Evolutionary conservation across 2,888 invertebrate species (phyloP).

Genomic region (Hipparchia semele): DNA sequence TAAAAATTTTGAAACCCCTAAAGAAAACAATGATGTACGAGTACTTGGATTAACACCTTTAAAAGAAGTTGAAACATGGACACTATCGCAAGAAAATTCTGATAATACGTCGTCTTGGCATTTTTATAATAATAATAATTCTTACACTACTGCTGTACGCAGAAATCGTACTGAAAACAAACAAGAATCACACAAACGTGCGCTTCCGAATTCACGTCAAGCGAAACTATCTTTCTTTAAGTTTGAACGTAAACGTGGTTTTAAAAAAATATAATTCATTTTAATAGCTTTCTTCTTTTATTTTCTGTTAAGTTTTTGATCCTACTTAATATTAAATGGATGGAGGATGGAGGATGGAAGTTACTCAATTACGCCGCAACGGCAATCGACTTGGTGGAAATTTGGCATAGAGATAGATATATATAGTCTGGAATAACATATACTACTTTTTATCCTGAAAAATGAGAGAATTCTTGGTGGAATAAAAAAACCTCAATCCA

Average conservation of each 20-base stretch:
- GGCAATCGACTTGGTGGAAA: no score
- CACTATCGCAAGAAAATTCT: constrained; percentile 49
- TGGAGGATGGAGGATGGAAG: no score
- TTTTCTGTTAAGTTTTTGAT: background rate
- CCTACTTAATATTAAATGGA: no score
- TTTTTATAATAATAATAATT: constrained; percentile 1
- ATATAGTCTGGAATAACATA: no score
- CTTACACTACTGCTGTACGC: constrained; percentile 41
- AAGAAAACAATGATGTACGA: constrained; percentile 10
- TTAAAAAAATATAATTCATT: constrained; percentile 40
- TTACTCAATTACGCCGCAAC: no score
- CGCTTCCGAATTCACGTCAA: constrained; percentile 29
- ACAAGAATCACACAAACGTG: constrained; percentile 4
- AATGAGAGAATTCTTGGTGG: no score
- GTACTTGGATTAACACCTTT: constrained; percentile 44
- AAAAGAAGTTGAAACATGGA: constrained; percentile 64
- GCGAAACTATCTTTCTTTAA: constrained; percentile 57
- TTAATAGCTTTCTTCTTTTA: background rate
- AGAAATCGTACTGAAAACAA: constrained; percentile 39
- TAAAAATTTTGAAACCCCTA: background rate
- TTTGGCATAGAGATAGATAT: no score
- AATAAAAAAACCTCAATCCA: no score
- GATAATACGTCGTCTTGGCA: background rate
- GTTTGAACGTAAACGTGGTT: constrained; percentile 54
- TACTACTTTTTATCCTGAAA: no score